Conservation (phyloP, 2,797 vertebrate genomes). For the Allobates femoralis region DNA sequence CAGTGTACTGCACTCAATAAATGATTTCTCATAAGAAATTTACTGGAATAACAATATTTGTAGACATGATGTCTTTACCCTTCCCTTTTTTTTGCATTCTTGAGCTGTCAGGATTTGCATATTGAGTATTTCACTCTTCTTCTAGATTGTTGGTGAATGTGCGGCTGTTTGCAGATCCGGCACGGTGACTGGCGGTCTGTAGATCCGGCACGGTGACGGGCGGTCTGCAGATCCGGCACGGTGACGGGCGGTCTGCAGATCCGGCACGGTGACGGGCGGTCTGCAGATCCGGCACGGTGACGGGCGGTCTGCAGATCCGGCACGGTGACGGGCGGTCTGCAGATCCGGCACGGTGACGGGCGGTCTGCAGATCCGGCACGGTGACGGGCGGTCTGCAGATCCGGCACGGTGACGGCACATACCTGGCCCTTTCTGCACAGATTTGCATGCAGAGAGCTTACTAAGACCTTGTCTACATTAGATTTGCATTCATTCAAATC, state of each 20-base stretch:
- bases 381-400: neutral
- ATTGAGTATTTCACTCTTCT: neutral
- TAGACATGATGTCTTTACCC: neutral
- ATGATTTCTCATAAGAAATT: neutral
- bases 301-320: neutral
- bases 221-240: no score
- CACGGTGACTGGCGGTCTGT: neutral
- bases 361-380: neutral
- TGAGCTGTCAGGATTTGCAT: slow-evolving; percentile 41
- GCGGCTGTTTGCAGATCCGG: no score
- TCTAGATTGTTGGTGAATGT: neutral
- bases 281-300: no score
- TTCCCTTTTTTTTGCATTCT: slow-evolving; percentile 21
- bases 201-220: neutral
- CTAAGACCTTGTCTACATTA: neutral
- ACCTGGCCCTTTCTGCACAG: neutral
- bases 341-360: neutral
- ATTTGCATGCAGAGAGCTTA: slow-evolving; percentile 44
- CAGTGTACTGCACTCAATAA: neutral
- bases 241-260: neutral
- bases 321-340: neutral
- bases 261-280: neutral
- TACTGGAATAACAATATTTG: neutral
- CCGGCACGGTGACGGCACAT: neutral
- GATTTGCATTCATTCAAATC: slow-evolving; percentile 56